Evolutionary conservation across 2,797 vertebrate genomes (phyloP), one percentile per base, ranked within the genome.

Genomic region (Nannoperca obscura): DNA sequence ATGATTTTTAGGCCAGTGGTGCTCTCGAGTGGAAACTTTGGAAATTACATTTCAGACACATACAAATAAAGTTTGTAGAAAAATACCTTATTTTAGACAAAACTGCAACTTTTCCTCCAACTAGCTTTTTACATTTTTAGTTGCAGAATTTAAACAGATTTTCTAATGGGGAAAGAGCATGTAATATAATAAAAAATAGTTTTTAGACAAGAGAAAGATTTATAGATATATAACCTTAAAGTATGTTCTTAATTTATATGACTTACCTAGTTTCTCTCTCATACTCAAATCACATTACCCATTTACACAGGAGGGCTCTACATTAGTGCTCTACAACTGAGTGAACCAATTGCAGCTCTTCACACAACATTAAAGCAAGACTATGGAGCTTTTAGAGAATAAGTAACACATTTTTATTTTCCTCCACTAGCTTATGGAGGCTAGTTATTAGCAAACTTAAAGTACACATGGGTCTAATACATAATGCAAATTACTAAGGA

Each of bases 41-140:
- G 67, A 85, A 87, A 85, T 90, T 49, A 76, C 79, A 80, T 86
- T 86, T 78, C 40, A 82, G 77, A 71, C 62, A 71, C 64, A 59
- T 49, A 46, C 38, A 70, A 80, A 74, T 58, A 59, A 76, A 64
- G 7, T 5, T 53, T 30, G 57, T 72, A 84, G n/a, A 88, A 88
- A 91, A 88, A 80, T 75, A 80, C 2, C 19, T 15, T 66, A 40
- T 65, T 38, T 24, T 20, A 71, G 42, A 85, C 59, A 69, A 40
- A 44, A 55, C 42, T 59, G 62, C 44, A 83, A 59, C 71, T 76
- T 71, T 11, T 11, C 24, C 7, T 44, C 4, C 0, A 0, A 59
- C 11, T 2, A 19, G n/a, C 8, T 8, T 58, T 49, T 38, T 13
- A 22, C 1, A 34, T 30, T n/a, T 60, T 40, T 7, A 4, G 12